Evolutionary conservation across 1,140 invertebrate genomes (phyloP), one percentile per base, ranked within the genome.

Genomic region (Druon quercuslanigerum): DNA sequence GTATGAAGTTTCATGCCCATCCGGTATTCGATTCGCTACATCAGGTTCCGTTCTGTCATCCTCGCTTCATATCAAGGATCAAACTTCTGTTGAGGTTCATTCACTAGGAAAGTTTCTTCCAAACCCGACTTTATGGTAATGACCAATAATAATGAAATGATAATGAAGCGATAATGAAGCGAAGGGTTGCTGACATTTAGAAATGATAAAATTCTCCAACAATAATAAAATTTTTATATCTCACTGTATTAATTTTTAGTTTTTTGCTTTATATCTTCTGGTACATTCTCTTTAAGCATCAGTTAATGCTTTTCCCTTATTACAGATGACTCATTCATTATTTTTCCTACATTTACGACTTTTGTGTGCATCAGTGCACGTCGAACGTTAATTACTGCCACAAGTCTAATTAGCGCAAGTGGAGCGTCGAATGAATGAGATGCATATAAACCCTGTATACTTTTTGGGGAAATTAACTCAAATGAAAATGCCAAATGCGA

Each of bases 401-500:
- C 19, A 51, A 40, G 13, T 70, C 33, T 70, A 79, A 75, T 60
- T 75, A 75, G 33, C 14, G 50, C 50, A 73, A 75, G 75, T 66
- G 50, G 72, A 79, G 74, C 70, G 70, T 33, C 1, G 50, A 72
- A 78, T 71, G n/a, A 6, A 52, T 54, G 16, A 54, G 17, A 16
- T 5, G 52, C 3, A n/a, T 1, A 9, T 9, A 54, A 54, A 9
- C 52, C 17, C 16, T n/a, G 17, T 19, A 17, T 54, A 54, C 17
- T 17, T 46, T 46, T 46, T 1, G 4, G 2, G 9, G 9, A 11
- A 46, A 46, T 9, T 11, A 2, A 9, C 7, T 46, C 40, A 46
- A 46, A 46, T 46, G 7, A 46, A 46, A 46, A 46, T 46, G 40
- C 40, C 9, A 9, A 9, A 46, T 46, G 7, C 9, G 40, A 46